Conservation (phyloP, 2,797 vertebrate genomes). For the Enteromius paludinosus region DNA sequence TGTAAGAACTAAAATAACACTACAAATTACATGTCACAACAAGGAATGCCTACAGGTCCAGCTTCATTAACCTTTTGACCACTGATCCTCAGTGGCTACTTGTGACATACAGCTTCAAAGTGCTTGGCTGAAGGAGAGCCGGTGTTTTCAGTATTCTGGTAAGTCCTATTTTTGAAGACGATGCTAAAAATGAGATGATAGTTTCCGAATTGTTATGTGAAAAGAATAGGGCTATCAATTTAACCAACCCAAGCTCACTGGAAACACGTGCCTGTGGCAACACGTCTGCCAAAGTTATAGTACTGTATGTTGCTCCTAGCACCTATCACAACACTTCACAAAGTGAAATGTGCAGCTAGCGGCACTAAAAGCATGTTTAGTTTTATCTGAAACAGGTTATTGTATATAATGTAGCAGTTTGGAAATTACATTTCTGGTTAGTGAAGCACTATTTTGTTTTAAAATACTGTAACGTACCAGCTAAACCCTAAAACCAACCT, state of each 20-base stretch:
- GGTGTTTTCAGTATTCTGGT: background rate
- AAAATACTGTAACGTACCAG: background rate
- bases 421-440: background rate
- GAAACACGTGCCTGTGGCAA: background rate
- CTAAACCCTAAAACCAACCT: background rate
- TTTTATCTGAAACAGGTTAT: background rate
- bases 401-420: background rate
- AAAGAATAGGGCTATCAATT: slow-evolving; percentile 5
- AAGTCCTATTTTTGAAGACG: background rate
- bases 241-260: background rate
- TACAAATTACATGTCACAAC: slow-evolving; percentile 32
- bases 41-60: background rate
- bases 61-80: slow-evolving; percentile 27
- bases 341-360: background rate
- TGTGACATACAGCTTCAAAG: background rate
- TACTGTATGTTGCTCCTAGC: background rate
- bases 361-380: background rate
- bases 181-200: background rate
- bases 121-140: background rate
- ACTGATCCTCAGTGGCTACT: background rate
- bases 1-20: slow-evolving; percentile 33
- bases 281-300: background rate
- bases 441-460: background rate
- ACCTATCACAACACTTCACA: background rate
- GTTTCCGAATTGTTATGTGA: background rate